Percentiles rank a stretch among this genome's conserved stretches.
phyloP scores from a whole-genome alignment of 2,888 invertebrate genomes.

The Marasmarcha lunaedactyla region DNA sequence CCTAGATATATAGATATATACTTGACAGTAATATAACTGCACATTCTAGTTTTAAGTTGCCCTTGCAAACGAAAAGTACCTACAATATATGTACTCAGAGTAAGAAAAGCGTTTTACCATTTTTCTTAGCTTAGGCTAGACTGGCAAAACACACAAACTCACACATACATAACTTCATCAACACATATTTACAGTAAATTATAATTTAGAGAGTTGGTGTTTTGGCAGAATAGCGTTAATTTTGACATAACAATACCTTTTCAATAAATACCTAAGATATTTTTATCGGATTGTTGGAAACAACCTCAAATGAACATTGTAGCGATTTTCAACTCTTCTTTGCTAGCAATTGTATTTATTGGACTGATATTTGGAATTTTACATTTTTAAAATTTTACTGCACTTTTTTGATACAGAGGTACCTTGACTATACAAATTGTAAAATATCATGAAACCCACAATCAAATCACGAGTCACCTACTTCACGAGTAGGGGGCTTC shows the following conservation, averaged over 20 bases:
- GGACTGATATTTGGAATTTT: constrained; percentile 36
- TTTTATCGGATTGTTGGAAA: too few species aligned
- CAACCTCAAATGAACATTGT: too few species aligned
- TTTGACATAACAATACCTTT: constrained; percentile 38
- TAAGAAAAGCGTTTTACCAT: constrained; percentile 31
- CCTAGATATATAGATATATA: constrained; percentile 19
- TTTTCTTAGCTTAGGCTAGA: constrained; percentile 64
- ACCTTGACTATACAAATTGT: constrained; percentile 37
- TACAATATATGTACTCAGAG: constrained; percentile 14
- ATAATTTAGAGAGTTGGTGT: constrained; percentile 29
- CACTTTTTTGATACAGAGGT: constrained; percentile 56
- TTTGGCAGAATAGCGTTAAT: constrained; percentile 61
- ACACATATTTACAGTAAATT: constrained; percentile 1
- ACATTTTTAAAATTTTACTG: constrained; percentile 56
- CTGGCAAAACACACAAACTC: constrained; percentile 52
- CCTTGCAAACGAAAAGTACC: background rate
- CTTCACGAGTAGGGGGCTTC: constrained; percentile 14
- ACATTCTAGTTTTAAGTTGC: background rate
- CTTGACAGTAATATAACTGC: background rate
- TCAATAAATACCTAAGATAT: constrained; percentile 27
- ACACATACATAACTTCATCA: constrained; percentile 19
- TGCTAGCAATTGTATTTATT: constrained; percentile 23
- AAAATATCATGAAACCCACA: constrained; percentile 1
- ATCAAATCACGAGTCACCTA: constrained; percentile 8
- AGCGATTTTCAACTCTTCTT: too few species aligned